Base-by-base conservation (phyloP, 2,797 vertebrate genomes). In the Australoheros facetus region DNA sequence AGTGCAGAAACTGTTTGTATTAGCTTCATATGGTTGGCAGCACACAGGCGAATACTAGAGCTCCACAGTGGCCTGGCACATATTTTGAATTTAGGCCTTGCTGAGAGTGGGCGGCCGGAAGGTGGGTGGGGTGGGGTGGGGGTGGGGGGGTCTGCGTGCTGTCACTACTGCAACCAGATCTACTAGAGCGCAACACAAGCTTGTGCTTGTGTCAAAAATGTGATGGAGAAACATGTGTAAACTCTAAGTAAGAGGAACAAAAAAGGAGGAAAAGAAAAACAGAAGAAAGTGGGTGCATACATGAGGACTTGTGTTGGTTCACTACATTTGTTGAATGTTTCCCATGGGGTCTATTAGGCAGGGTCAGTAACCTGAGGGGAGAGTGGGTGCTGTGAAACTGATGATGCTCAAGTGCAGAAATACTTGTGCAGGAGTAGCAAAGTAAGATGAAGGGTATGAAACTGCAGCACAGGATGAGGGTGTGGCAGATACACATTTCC, bases 21-120 rank as follows among this genome's bases (percentile, higher is more conserved):
- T 85, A 79, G 80, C 84, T 78, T 90, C 80, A 83, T 84, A 84
- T 83, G 84, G 81, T 88, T 73, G 7, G 62, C 54, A 77, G 78
- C 76, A 79, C 60, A 71, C 55, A 12, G 66, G 56, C 17, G 5
- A 78, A 72, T 71, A 75, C 75, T 69, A 76, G 59, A 60, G 66
- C 78, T 77, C 76, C 66, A 75, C 77, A 77, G 76, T 56, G 17
- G 81, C 62, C 73, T 64, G 11, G 64, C 26, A 17, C 85, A 88
- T 90, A 92, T 77, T 91, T 93, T 53, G 17, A 53, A 53, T 53
- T 53, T n/a, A 53, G 17, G 48, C 8, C 81, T 75, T 85, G 83
- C 82, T 82, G 85, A 89, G 76, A 71, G 26, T 7, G 16, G 37
- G n/a, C 9, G 5, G 16, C 26, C 26, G 3, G 26, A 26, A 26